phyloP scores from a whole-genome alignment of 1,140 invertebrate species.

The Hypothenemus hampei region DNA sequence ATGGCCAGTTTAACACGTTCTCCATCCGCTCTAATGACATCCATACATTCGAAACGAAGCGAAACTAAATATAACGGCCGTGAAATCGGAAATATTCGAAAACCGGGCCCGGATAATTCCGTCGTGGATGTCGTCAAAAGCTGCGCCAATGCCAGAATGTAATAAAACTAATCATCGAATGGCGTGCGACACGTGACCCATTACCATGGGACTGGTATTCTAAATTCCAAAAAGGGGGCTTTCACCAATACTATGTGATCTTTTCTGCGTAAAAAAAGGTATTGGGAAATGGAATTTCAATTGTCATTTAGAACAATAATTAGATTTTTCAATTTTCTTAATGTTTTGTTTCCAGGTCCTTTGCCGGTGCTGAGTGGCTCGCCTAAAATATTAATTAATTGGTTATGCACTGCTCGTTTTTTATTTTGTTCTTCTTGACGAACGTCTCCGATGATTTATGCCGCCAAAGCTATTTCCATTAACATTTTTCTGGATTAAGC shows the following conservation, averaged over 20 bases:
- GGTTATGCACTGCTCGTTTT: not conserved
- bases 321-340: not conserved
- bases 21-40: too few species aligned
- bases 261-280: not conserved
- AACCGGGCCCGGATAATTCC: not conserved
- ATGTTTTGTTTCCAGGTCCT: not conserved
- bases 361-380: not conserved
- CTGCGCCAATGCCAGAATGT: conserved; percentile 28
- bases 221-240: conserved; percentile 1
- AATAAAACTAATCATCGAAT: conserved; percentile 33
- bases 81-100: conserved; percentile 5
- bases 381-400: not conserved
- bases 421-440: not conserved
- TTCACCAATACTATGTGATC: not conserved
- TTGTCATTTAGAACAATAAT: not conserved
- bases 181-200: conserved; percentile 31
- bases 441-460: not conserved
- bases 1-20: too few species aligned
- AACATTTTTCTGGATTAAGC: not conserved
- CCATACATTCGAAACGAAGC: conserved; percentile 12
- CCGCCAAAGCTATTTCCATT: not conserved
- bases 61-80: conserved; percentile 12
- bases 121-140: conserved; percentile 19
- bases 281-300: not conserved
- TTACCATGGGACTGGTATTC: not conserved